phyloP scores from a whole-genome alignment of 2,888 invertebrate species.

The Silvanus unidentatus region DNA sequence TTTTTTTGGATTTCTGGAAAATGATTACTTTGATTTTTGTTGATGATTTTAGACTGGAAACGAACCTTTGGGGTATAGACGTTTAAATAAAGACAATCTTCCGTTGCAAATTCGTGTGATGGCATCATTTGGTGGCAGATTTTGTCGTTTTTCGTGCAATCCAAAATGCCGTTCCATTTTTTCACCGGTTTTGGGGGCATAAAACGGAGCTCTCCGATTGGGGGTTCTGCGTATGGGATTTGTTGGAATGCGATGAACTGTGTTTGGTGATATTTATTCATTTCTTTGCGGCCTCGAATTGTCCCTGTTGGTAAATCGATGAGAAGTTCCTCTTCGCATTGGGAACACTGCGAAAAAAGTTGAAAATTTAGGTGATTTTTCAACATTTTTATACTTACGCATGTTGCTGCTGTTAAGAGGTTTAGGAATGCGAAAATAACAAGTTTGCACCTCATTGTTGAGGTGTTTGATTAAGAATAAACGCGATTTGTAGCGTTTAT shows the following conservation, averaged over 20 bases:
- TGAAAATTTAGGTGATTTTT: too few species aligned
- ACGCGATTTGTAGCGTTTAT: too few species aligned
- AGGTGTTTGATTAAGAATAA: too few species aligned
- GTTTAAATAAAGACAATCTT: constrained; percentile 29
- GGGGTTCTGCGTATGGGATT: constrained; percentile 26
- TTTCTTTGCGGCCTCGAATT: constrained; percentile 12
- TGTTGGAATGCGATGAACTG: constrained; percentile 22
- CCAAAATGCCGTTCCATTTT: constrained; percentile 27
- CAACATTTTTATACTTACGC: too few species aligned
- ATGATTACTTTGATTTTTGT: not conserved
- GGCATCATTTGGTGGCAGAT: constrained; percentile 21
- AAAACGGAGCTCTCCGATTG: constrained; percentile 23
- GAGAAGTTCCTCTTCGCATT: constrained; percentile 6
- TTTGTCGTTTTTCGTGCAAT: constrained; percentile 25
- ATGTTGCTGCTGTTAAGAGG: too few species aligned
- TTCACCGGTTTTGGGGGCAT: constrained; percentile 22
- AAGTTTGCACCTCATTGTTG: too few species aligned
- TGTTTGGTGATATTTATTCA: constrained; percentile 11
- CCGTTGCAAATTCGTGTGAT: constrained; percentile 19
- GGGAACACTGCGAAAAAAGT: too few species aligned
- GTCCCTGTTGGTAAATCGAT: constrained; percentile 13
- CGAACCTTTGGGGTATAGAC: constrained; percentile 15
- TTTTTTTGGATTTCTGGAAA: constrained; percentile 10
- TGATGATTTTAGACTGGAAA: constrained; percentile 24
- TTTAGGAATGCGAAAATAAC: too few species aligned